Conservation (phyloP, 2,113 vertebrate genomes). For the Archilochus colubris region DNA sequence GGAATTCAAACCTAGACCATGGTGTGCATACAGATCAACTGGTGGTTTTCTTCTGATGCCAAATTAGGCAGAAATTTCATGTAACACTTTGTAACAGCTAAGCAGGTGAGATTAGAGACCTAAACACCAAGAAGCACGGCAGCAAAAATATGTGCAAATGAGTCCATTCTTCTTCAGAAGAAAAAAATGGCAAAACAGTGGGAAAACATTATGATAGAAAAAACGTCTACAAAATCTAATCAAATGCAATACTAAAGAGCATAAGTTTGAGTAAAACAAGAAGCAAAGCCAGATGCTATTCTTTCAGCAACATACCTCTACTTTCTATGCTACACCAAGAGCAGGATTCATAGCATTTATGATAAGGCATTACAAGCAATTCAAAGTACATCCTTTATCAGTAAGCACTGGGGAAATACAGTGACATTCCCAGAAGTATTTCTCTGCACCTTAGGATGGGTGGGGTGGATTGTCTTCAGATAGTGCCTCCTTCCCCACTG, state of each 20-base stretch:
- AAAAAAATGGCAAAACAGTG: background rate
- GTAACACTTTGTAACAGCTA: background rate
- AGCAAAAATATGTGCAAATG: background rate
- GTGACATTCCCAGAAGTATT: background rate
- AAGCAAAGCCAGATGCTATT: background rate
- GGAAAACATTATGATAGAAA: background rate
- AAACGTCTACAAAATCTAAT: background rate
- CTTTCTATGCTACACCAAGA: background rate
- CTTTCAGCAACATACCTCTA: background rate
- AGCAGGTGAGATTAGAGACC: background rate
- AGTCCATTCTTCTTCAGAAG: background rate
- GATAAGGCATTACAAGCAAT: background rate
- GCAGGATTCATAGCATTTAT: background rate
- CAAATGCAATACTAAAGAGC: background rate
- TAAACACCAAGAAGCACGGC: background rate
- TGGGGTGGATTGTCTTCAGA: background rate
- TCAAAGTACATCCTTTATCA: background rate
- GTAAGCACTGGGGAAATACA: background rate
- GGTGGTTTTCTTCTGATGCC: background rate
- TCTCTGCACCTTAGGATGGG: background rate
- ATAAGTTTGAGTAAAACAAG: background rate
- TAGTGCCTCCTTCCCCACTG: background rate
- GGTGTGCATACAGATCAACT: background rate
- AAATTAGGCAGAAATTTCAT: conserved; percentile 49
- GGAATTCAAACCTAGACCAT: background rate